Percentiles rank a stretch among this genome's conserved stretches.
Conservation (phyloP, 1,140 invertebrate species). For the Oncopodura yosiiana region DNA sequence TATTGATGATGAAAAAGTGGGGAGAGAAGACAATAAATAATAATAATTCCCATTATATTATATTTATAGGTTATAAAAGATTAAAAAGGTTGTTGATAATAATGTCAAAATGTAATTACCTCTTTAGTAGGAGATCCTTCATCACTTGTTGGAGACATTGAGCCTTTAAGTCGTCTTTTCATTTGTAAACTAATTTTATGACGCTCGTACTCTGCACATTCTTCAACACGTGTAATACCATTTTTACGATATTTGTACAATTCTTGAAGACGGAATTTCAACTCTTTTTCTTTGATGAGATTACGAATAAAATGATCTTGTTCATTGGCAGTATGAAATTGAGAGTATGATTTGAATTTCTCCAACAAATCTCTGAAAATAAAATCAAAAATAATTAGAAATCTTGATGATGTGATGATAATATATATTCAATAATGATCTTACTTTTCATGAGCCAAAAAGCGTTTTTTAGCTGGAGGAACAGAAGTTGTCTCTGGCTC, state of each 20-base stretch:
- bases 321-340: slow-evolving; percentile 75
- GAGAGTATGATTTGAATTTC: slow-evolving; percentile 69
- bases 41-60: neutral
- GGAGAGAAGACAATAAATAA: neutral
- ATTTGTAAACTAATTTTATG: slow-evolving; percentile 3
- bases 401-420: slow-evolving; percentile 47
- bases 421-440: slow-evolving; percentile 36
- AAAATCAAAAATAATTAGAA: too few species aligned
- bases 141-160: neutral
- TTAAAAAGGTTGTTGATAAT: neutral
- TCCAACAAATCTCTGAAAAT: slow-evolving; percentile 48
- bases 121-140: neutral
- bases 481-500: slow-evolving; percentile 36
- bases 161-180: neutral
- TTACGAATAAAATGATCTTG: slow-evolving; percentile 63
- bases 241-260: slow-evolving; percentile 68
- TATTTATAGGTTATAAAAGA: neutral
- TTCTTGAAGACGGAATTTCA: slow-evolving; percentile 69
- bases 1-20: too few species aligned
- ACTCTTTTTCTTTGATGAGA: slow-evolving; percentile 69
- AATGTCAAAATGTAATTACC: neutral
- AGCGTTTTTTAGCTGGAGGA: slow-evolving; percentile 49
- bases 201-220: slow-evolving; percentile 21
- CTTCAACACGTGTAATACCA: slow-evolving; percentile 47
- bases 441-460: slow-evolving; percentile 53